Percentiles rank a stretch among this genome's conserved stretches.
Evolutionary conservation across 1,140 invertebrate genomes (phyloP).

Genomic region (Drosophila watanabei): DNA sequence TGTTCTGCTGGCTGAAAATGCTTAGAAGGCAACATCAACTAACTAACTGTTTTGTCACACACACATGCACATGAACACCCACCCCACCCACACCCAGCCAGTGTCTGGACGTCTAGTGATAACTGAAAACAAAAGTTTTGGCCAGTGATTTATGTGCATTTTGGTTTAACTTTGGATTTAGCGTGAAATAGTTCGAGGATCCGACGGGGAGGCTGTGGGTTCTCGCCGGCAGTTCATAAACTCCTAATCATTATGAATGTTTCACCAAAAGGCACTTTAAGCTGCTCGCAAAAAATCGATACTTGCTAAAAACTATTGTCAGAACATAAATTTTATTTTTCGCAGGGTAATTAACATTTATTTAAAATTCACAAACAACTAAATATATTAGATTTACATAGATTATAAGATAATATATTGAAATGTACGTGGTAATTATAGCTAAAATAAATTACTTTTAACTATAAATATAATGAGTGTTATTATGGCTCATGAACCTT

Average conservation of each 20-base stretch:
- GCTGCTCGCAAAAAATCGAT: constrained; percentile 9
- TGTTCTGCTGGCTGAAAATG: constrained; percentile 64
- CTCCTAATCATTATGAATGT: constrained; percentile 77
- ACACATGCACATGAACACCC: constrained; percentile 11
- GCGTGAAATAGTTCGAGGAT: constrained; percentile 69
- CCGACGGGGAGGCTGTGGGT: background rate
- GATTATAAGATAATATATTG: background rate
- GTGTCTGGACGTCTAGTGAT: constrained; percentile 62
- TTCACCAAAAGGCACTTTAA: constrained; percentile 27
- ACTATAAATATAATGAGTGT: background rate
- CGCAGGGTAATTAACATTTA: background rate
- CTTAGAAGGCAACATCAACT: constrained; percentile 76
- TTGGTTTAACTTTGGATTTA: constrained; percentile 76
- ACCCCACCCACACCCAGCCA: background rate
- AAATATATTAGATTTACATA: constrained; percentile 1
- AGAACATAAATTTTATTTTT: background rate
- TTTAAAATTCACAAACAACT: background rate
- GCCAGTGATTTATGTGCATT: constrained; percentile 78
- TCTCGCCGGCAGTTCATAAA: constrained; percentile 54
- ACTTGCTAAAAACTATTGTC: background rate
- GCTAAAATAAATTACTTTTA: background rate
- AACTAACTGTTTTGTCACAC: constrained; percentile 59
- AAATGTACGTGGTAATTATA: background rate
- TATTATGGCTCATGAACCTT: background rate
- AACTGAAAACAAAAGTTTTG: constrained; percentile 79